These are phyloP conservation scores for Galaxea fascicularis DNA, from an alignment of 92 coral and sea anemone species.

Conservation along the genomic window DNA sequence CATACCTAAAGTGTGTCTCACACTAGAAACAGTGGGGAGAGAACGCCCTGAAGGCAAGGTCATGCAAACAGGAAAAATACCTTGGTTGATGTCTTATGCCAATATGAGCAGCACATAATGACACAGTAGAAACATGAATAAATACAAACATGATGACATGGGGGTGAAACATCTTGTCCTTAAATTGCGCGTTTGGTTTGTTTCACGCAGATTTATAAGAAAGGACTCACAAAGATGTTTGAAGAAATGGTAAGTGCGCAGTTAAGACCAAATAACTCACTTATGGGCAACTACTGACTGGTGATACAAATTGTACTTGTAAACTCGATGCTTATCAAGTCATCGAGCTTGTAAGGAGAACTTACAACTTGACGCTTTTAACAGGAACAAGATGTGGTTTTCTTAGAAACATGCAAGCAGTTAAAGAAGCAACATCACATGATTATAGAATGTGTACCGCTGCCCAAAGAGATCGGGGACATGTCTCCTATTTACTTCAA, in stretches of 20 bases:
- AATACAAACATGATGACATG: not conserved
- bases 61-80: too few relatives aligned
- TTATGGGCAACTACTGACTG: too few relatives aligned
- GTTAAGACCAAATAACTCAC: too few relatives aligned
- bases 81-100: too few relatives aligned
- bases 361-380: not conserved
- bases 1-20: too few relatives aligned
- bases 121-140: too few relatives aligned
- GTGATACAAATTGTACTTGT: too few relatives aligned
- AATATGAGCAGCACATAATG: too few relatives aligned
- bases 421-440: slow-evolving; percentile 87
- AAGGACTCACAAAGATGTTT: slow-evolving; percentile 92
- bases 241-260: slow-evolving; percentile 89
- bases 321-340: too few relatives aligned
- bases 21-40: too few relatives aligned
- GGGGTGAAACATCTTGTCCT: not conserved
- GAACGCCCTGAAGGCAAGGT: too few relatives aligned
- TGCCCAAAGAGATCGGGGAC: slow-evolving; percentile 92
- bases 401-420: slow-evolving; percentile 88
- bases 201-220: slow-evolving; percentile 80
- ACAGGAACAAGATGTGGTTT: slow-evolving; percentile 94
- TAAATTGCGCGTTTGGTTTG: not conserved
- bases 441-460: slow-evolving; percentile 95
- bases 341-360: not conserved
- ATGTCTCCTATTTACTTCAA: slow-evolving; percentile 98